Evolutionary conservation across 2,888 invertebrate species (phyloP).

Genomic region (Drosophila aldrichi): DNA sequence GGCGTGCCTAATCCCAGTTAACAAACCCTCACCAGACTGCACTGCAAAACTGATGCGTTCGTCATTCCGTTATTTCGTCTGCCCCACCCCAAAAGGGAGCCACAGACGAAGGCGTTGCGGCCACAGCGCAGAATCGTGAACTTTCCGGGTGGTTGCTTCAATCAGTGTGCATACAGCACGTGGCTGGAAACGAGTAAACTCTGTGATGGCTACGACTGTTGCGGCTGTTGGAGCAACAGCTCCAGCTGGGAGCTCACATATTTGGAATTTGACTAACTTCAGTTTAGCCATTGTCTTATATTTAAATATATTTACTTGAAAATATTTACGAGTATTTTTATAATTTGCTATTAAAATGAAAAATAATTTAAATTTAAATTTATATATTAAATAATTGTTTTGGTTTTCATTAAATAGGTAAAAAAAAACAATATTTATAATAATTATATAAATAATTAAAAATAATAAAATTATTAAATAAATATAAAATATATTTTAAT

Average conservation of each 20-base stretch:
- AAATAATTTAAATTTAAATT: no score
- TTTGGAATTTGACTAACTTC: neutral
- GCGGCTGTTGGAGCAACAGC: neutral
- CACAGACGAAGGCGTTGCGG: neutral
- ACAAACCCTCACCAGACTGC: constrained; percentile 40
- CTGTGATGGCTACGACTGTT: neutral
- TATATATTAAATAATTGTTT: no score
- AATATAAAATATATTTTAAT: no score
- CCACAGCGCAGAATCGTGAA: constrained; percentile 62
- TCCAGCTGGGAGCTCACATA: neutral
- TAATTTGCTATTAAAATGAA: no score
- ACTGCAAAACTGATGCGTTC: constrained; percentile 62
- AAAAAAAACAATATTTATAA: no score
- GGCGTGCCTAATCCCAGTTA: constrained; percentile 60
- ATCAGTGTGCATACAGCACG: constrained; percentile 14
- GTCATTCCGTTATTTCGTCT: constrained; percentile 36
- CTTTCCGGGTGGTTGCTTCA: constrained; percentile 23
- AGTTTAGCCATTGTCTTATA: no score
- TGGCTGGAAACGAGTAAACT: constrained; percentile 2
- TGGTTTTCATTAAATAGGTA: no score
- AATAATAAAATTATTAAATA: no score
- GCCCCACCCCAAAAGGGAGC: constrained; percentile 57
- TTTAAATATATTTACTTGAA: no score
- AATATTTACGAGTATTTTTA: no score
- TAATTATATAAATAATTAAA: no score